Percentiles rank a stretch among this genome's conserved stretches.
phyloP scores from a whole-genome alignment of 2,888 invertebrate species.

The Hydraecia micacea region DNA sequence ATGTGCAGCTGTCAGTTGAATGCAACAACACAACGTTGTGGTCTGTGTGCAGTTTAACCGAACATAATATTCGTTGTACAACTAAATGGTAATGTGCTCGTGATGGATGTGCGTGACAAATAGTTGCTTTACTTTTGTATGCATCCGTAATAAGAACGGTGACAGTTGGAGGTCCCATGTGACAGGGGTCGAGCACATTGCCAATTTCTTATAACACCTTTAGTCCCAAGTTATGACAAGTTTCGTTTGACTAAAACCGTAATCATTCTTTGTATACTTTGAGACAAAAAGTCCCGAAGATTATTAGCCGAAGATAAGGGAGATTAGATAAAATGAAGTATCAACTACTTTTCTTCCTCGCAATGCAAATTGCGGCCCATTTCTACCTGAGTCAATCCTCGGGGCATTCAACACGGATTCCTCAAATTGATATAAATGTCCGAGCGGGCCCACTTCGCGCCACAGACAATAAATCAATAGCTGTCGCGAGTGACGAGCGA shows the following conservation, averaged over 20 bases:
- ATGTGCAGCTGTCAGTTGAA: constrained; percentile 32
- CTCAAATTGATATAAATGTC: constrained; percentile 66
- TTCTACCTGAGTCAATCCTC: constrained; percentile 36
- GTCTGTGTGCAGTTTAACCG: constrained; percentile 13
- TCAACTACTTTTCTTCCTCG: constrained; percentile 11
- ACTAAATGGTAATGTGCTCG: constrained; percentile 20
- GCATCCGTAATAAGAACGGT: constrained; percentile 25
- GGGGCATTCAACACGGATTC: constrained; percentile 35
- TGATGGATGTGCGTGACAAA: constrained; percentile 10
- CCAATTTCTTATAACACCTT: constrained; percentile 12
- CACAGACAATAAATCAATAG: constrained; percentile 61
- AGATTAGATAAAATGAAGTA: constrained; percentile 18
- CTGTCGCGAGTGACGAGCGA: constrained; percentile 47
- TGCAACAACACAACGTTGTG: constrained; percentile 22
- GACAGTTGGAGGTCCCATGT: constrained; percentile 9
- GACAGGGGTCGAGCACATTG: constrained; percentile 28
- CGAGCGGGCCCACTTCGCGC: constrained; percentile 35
- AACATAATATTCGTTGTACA: constrained; percentile 30
- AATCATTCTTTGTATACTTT: constrained; percentile 27
- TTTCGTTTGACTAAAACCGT: constrained; percentile 21
- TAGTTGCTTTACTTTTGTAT: constrained; percentile 6
- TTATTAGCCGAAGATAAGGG: constrained; percentile 15
- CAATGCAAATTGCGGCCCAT: constrained; percentile 30
- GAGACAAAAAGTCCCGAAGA: constrained; percentile 7
- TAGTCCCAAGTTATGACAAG: constrained; percentile 12